phyloP scores from a whole-genome alignment of 1,140 invertebrate species.

The Drosophila eugracilis region DNA sequence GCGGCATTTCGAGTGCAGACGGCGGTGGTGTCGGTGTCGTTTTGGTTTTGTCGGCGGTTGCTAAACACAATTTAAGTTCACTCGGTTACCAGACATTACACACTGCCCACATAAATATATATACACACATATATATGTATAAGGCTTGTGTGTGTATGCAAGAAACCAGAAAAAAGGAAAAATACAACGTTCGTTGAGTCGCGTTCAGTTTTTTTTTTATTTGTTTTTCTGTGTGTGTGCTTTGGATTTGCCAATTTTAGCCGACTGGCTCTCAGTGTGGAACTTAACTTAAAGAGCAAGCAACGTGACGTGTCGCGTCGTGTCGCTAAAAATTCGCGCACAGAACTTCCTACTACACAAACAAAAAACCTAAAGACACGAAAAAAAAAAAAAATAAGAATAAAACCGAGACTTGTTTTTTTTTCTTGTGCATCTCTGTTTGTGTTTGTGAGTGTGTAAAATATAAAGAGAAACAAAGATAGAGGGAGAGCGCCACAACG shows the following conservation, averaged over 20 bases:
- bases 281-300: slow-evolving; percentile 83
- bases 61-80: slow-evolving; percentile 78
- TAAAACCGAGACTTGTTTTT: slow-evolving; percentile 33
- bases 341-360: slow-evolving; percentile 72
- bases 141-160: slow-evolving; percentile 18
- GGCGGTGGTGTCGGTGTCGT: slow-evolving; percentile 44
- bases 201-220: slow-evolving; percentile 39
- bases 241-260: slow-evolving; percentile 78
- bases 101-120: slow-evolving; percentile 13
- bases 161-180: slow-evolving; percentile 41
- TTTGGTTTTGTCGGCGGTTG: slow-evolving; percentile 52
- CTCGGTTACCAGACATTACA: slow-evolving; percentile 69
- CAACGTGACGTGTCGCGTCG: slow-evolving; percentile 80
- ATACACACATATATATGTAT: slow-evolving; percentile 16
- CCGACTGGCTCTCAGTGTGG: slow-evolving; percentile 74
- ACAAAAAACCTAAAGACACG: slow-evolving; percentile 20
- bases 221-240: slow-evolving; percentile 38
- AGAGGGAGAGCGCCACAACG: slow-evolving; percentile 1
- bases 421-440: slow-evolving; percentile 33
- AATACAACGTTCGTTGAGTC: slow-evolving; percentile 35
- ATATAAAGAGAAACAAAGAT: slow-evolving; percentile 10
- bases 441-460: slow-evolving; percentile 27
- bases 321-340: slow-evolving; percentile 67
- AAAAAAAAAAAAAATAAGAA: slow-evolving; percentile 23
- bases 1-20: slow-evolving; percentile 40